phyloP scores from a whole-genome alignment of 2,113 vertebrate species.

The Myanophis thanlyinensis region DNA sequence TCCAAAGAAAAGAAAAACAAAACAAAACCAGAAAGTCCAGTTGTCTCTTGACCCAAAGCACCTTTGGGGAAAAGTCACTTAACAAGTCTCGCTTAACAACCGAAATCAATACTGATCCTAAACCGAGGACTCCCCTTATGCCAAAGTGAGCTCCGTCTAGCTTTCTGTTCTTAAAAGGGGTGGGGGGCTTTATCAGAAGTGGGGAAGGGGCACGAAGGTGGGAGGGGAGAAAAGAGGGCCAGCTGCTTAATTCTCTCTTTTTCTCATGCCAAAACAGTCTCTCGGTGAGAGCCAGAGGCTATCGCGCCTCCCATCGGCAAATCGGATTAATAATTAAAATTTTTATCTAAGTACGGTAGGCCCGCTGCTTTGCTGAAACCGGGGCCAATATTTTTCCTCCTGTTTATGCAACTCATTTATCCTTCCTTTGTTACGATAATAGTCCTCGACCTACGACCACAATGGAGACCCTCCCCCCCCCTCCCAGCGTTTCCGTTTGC shows the following conservation, averaged over 20 bases:
- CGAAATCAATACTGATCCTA: not conserved
- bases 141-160: not conserved
- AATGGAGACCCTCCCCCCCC: no score
- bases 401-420: not conserved
- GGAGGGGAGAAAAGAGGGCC: not conserved
- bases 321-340: slow-evolving; percentile 26
- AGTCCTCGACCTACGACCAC: no score
- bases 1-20: no score
- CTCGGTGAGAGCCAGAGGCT: not conserved
- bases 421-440: rapidly evolving
- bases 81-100: not conserved
- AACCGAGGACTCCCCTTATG: not conserved
- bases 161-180: not conserved
- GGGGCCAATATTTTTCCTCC: not conserved
- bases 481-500: not conserved
- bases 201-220: not conserved
- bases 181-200: not conserved
- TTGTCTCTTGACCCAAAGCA: no score
- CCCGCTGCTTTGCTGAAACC: not conserved
- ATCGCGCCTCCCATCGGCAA: not conserved
- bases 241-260: not conserved
- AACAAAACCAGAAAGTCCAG: no score
- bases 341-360: not conserved
- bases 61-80: not conserved
- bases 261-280: not conserved